Evolutionary conservation across 2,797 vertebrate species (phyloP).

Genomic region (Trichosurus vulpecula): DNA sequence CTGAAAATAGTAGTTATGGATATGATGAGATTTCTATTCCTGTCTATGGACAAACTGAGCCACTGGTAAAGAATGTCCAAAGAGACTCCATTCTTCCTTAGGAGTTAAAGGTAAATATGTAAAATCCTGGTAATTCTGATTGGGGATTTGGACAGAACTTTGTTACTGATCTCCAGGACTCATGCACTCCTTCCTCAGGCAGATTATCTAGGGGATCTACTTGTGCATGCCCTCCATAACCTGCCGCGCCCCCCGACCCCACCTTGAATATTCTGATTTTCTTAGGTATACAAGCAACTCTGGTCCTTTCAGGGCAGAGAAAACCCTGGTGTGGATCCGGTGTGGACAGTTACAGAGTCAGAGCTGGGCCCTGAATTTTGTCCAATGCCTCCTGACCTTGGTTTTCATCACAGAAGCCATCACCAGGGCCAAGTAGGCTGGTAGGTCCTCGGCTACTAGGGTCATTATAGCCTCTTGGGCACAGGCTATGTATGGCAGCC

Average conservation of each 20-base stretch:
- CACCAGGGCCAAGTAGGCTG: neutral
- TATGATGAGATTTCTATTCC: neutral
- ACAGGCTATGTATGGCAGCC: neutral
- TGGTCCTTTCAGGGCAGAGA: neutral
- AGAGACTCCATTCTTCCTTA: neutral
- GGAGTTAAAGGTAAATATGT: neutral
- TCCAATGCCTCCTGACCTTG: neutral
- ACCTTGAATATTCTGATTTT: neutral
- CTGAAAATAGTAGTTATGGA: neutral
- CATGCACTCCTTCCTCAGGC: neutral
- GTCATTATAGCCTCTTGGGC: neutral
- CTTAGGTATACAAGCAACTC: neutral
- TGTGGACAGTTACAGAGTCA: neutral
- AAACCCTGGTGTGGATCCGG: neutral
- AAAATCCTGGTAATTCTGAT: neutral
- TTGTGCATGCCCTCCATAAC: neutral
- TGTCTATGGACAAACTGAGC: neutral
- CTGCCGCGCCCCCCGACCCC: neutral
- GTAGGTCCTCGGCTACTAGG: neutral
- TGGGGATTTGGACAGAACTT: neutral
- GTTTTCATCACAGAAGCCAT: neutral
- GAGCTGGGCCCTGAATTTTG: neutral
- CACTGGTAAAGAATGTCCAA: conserved; percentile 23
- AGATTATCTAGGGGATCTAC: neutral
- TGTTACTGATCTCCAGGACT: neutral